Conservation (phyloP, 2,888 invertebrate genomes). For the Holacanthella duospinosa region DNA sequence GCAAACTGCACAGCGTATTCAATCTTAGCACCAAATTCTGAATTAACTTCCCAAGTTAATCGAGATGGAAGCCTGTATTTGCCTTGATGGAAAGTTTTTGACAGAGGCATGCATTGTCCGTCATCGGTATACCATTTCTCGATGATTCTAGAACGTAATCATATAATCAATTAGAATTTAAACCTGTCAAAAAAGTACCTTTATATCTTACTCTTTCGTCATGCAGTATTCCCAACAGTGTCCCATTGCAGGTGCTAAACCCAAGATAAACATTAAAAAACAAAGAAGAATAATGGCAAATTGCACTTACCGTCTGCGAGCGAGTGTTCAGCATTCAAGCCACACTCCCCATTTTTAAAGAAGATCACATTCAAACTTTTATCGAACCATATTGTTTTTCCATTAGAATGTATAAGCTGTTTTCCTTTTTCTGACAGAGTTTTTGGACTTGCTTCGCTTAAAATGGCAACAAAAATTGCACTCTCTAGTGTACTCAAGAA, state of each 20-base stretch:
- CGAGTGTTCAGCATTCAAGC: constrained; percentile 45
- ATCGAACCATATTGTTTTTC: constrained; percentile 45
- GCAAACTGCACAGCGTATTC: constrained; percentile 38
- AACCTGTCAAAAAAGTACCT: not conserved
- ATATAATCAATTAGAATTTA: constrained; percentile 1
- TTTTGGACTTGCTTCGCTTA: constrained; percentile 38
- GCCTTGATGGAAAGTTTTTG: constrained; percentile 39
- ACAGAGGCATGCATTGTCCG: constrained; percentile 41
- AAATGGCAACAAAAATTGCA: constrained; percentile 42
- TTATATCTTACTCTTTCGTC: constrained; percentile 43
- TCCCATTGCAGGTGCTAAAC: constrained; percentile 42
- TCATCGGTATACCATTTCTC: constrained; percentile 41
- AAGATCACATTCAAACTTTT: constrained; percentile 43
- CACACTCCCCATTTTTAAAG: constrained; percentile 44
- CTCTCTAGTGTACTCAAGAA: constrained; percentile 42
- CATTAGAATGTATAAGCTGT: constrained; percentile 43
- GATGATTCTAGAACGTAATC: constrained; percentile 38
- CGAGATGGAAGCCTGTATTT: constrained; percentile 38
- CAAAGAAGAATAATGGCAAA: not conserved
- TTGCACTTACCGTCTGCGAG: constrained; percentile 37
- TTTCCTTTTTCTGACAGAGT: constrained; percentile 39
- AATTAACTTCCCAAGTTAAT: constrained; percentile 41
- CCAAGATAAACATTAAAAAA: constrained; percentile 39
- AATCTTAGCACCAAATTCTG: constrained; percentile 38
- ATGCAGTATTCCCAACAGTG: constrained; percentile 44